phyloP scores from a whole-genome alignment of 2,113 vertebrate species.

The Amazona guildingii region DNA sequence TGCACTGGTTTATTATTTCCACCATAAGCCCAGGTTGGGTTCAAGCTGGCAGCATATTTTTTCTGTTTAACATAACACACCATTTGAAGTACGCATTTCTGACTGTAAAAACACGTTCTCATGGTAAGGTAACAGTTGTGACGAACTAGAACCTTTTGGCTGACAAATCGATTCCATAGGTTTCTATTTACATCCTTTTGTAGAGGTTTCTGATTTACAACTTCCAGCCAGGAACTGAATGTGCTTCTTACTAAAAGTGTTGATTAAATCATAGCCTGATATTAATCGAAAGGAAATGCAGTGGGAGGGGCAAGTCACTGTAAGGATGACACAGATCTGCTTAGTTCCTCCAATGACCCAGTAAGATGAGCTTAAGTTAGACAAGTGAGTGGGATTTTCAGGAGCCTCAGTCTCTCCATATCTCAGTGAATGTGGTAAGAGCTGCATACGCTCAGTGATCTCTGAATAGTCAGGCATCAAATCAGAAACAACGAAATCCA shows the following conservation, averaged over 20 bases:
- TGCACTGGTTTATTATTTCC: neutral
- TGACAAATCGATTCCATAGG: constrained; percentile 33
- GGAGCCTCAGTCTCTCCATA: neutral
- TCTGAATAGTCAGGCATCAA: neutral
- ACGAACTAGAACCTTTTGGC: constrained; percentile 41
- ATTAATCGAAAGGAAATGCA: constrained; percentile 10
- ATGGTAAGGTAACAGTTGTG: neutral
- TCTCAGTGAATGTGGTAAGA: neutral
- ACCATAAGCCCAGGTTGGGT: neutral
- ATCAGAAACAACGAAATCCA: neutral
- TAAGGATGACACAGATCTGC: neutral
- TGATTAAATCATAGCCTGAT: constrained; percentile 32
- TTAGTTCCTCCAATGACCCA: neutral
- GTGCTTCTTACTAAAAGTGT: neutral
- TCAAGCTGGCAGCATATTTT: neutral
- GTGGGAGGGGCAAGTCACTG: neutral
- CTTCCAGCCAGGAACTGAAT: constrained; percentile 38
- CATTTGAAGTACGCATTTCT: constrained; percentile 13
- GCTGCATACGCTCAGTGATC: neutral
- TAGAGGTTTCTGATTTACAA: constrained; percentile 20
- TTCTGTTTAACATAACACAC: constrained; percentile 3
- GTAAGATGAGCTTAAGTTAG: neutral
- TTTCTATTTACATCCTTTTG: constrained; percentile 32
- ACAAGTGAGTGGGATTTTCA: neutral
- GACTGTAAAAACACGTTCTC: constrained; percentile 26